These are phyloP conservation scores for Argopecten irradians DNA, from an alignment of 1,140 invertebrate genomes.

Conservation along the genomic window DNA sequence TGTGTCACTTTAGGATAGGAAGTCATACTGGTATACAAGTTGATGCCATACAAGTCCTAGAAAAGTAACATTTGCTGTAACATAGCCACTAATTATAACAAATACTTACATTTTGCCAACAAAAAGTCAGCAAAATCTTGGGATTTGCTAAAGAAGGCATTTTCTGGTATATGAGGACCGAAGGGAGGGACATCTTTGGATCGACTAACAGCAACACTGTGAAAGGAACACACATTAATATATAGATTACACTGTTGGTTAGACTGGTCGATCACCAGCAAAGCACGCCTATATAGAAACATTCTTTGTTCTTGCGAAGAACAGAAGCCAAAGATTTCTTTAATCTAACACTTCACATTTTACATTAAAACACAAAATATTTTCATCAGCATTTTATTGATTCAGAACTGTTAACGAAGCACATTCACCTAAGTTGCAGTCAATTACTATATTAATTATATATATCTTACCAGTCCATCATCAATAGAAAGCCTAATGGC, in stretches of 20 bases:
- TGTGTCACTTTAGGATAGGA: too few species aligned
- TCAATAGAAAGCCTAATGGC: too few species aligned
- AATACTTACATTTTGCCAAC: constrained; percentile 87
- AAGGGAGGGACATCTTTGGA: constrained; percentile 97
- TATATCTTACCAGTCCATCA: too few species aligned
- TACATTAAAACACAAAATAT: too few species aligned
- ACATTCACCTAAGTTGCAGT: too few species aligned
- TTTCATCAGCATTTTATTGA: too few species aligned
- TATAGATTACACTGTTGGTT: not conserved
- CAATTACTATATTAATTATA: too few species aligned
- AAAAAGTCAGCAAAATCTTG: constrained; percentile 95
- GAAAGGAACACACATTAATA: constrained; percentile 46
- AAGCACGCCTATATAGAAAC: not conserved
- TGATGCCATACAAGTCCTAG: not conserved
- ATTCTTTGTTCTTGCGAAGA: not conserved
- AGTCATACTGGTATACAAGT: not conserved
- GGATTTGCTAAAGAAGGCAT: constrained; percentile 90
- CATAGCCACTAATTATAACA: not conserved
- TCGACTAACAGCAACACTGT: constrained; percentile 91
- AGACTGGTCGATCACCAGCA: not conserved
- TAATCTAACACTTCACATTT: too few species aligned
- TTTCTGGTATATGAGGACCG: constrained; percentile 92
- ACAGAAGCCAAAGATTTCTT: too few species aligned
- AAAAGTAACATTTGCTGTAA: not conserved
- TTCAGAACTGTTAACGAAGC: too few species aligned